Percentiles rank a stretch among this genome's conserved stretches.
Conservation (phyloP, 2,113 vertebrate species). For the Chaetura pelagica region DNA sequence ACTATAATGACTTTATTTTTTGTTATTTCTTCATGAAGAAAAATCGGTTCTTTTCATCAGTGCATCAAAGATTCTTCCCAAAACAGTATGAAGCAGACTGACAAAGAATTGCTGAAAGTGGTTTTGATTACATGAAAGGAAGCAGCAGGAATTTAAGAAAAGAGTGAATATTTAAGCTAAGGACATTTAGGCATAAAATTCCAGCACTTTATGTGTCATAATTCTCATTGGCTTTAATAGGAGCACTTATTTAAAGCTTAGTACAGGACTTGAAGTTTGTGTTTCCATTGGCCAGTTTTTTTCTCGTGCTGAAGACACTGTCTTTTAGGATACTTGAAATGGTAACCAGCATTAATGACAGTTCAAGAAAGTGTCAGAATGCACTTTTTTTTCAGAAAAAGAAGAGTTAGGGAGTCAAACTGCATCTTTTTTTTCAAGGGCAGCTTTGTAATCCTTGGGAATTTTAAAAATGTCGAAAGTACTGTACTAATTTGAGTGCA, state of each 20-base stretch:
- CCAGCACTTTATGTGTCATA: background rate
- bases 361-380: background rate
- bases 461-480: slow-evolving; percentile 42
- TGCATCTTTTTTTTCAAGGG: slow-evolving; percentile 33
- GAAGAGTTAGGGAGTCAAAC: background rate
- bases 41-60: background rate
- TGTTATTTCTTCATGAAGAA: background rate
- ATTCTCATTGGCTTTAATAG: background rate
- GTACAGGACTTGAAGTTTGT: background rate
- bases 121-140: background rate
- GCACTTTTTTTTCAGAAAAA: background rate
- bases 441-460: background rate
- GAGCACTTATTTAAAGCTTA: background rate
- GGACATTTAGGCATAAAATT: background rate
- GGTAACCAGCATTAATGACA: background rate
- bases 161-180: slow-evolving; percentile 18
- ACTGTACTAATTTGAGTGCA: background rate
- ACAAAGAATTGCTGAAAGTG: background rate
- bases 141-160: background rate
- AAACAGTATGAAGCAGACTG: background rate
- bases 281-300: background rate
- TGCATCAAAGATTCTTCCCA: background rate
- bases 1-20: background rate
- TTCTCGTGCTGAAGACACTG: background rate
- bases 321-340: slow-evolving; percentile 26